Evolutionary conservation across 2,888 invertebrate species (phyloP), one percentile per base, ranked within the genome.

Genomic region (Carpatolechia fugitivella): DNA sequence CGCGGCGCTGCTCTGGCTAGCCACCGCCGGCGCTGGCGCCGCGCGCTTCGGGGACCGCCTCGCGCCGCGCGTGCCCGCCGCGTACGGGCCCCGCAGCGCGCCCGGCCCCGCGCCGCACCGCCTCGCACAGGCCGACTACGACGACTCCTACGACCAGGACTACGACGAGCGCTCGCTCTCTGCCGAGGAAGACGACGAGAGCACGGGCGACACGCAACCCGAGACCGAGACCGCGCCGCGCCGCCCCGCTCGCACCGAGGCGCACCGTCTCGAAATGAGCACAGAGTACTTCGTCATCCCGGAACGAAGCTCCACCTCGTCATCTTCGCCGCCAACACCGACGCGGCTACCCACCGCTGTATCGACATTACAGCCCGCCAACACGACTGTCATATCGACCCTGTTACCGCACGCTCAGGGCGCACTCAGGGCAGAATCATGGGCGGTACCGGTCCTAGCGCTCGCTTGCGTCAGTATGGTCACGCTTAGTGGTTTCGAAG

Each of bases 371-470:
- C 76, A 64, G 68, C 84, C 65, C 60, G 51, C 60, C 4, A 83
- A 84, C 65, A 65, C 80, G 50, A 74, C 81, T 56, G 62, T 75
- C 52, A 63, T 72, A 64, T 60, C 70, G 52, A 59, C 66, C 13
- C 30, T 30, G 14, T 16, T 33, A 31, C 58, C 81, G 54, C 73
- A 76, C 6, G 66, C 76, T 47, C 76, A 74, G 18, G 80, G 83
- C 4, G 83, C 92, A 52, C 80, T 94, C 49, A 91, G 96, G 54
- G 91, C 93, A 63, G 96, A 97, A 76, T 92, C 95, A 16, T 98
- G 98, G 98, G 97, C 97, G 35, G 93, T 97, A 63, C 97, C 98
- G 1, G 93, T 98, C 52, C 92, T 98, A 56, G 95, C 96, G 14
- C 91, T 97, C 58, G 95, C 97, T 55, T 94, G 95, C 35, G 92